These are phyloP conservation scores for Scopus umbretta DNA, from an alignment of 2,113 vertebrate species.

Conservation along the genomic window DNA sequence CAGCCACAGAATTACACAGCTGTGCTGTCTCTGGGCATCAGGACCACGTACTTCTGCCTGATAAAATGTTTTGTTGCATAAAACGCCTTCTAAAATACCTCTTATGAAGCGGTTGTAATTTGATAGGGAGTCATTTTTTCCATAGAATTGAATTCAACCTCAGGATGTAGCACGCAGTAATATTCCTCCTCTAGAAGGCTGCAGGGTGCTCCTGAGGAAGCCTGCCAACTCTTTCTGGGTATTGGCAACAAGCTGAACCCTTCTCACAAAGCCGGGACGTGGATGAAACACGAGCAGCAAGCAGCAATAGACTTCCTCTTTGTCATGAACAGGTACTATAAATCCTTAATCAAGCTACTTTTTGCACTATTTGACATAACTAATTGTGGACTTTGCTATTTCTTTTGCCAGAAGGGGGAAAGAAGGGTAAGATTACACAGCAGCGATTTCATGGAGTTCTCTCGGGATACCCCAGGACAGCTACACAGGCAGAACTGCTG, in stretches of 20 bases:
- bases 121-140: neutral
- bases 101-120: neutral
- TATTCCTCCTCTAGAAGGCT: neutral
- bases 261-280: neutral
- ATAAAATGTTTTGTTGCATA: neutral
- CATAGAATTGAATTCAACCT: neutral
- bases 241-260: neutral
- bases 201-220: neutral
- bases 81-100: neutral
- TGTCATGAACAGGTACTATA: neutral
- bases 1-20: neutral
- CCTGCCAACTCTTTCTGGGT: neutral
- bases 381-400: neutral
- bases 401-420: neutral
- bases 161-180: neutral
- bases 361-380: neutral
- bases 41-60: neutral
- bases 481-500: too few species aligned
- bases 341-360: neutral
- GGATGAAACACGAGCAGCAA: neutral
- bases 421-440: neutral
- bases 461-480: neutral
- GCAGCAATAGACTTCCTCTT: neutral
- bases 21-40: neutral
- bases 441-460: neutral